A percentile compares a stretch with the other conserved stretches of the same genome.
phyloP scores from a whole-genome alignment of 2,888 invertebrate genomes.

The Anthoptus insignis region DNA sequence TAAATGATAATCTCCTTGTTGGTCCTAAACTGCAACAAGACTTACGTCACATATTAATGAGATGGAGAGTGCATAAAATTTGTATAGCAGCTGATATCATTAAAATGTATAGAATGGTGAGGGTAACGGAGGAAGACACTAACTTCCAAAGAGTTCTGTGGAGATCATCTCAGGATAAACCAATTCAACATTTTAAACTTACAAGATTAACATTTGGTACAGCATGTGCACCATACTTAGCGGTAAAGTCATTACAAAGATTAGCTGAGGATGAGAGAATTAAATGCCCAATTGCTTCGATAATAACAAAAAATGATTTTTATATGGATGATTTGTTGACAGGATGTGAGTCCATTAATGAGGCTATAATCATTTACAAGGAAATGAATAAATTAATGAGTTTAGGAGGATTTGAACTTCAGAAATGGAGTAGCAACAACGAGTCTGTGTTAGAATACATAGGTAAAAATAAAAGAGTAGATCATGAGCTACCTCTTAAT shows the following conservation, averaged over 20 bases:
- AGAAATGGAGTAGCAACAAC: slow-evolving; percentile 48
- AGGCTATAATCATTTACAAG: slow-evolving; percentile 42
- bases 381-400: slow-evolving; percentile 45
- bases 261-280: slow-evolving; percentile 40
- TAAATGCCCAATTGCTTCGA: slow-evolving; percentile 39
- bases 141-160: slow-evolving; percentile 45
- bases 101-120: slow-evolving; percentile 44
- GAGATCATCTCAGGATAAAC: slow-evolving; percentile 29
- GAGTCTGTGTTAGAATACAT: background rate
- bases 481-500: no score
- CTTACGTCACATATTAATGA: slow-evolving; percentile 37
- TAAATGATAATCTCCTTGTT: no score
- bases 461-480: no score
- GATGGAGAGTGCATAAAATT: slow-evolving; percentile 41
- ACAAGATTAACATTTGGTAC: slow-evolving; percentile 47
- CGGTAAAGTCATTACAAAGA: slow-evolving; percentile 40
- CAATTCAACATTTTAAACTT: slow-evolving; percentile 40
- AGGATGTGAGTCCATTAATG: slow-evolving; percentile 40
- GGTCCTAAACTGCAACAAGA: no score
- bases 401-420: slow-evolving; percentile 45
- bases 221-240: slow-evolving; percentile 47
- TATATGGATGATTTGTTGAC: slow-evolving; percentile 24
- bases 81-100: slow-evolving; percentile 38
- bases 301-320: slow-evolving; percentile 22
- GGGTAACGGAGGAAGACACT: slow-evolving; percentile 33